phyloP scores from a whole-genome alignment of 2,797 vertebrate genomes.

The Cyclura pinguis region DNA sequence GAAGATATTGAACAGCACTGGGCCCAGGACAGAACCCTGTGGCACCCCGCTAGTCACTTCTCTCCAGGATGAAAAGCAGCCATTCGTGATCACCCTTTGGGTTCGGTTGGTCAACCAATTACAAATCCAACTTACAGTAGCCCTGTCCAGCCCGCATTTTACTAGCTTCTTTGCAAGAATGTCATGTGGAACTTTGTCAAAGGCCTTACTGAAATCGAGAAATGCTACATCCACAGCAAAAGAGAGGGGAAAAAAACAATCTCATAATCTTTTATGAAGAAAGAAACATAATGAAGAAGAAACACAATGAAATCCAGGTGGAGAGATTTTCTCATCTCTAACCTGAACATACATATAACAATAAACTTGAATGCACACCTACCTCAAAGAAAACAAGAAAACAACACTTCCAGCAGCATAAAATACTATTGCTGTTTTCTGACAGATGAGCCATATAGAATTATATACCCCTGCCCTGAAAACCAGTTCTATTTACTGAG shows the following conservation, averaged over 20 bases:
- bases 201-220: no score
- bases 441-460: background rate
- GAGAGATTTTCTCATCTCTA: background rate
- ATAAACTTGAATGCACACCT: background rate
- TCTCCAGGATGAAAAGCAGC: no score
- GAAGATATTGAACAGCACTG: no score
- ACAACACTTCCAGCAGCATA: background rate
- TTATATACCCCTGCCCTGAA: background rate
- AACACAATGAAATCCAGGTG: background rate
- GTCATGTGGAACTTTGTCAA: no score
- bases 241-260: background rate
- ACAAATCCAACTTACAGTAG: no score
- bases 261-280: background rate
- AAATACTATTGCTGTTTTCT: background rate
- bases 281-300: background rate
- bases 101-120: no score
- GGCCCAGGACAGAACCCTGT: no score
- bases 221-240: no score
- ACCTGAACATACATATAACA: background rate
- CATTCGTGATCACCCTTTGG: no score
- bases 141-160: no score
- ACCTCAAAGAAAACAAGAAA: background rate
- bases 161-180: no score
- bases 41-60: no score
- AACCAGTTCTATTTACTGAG: conserved; percentile 10